phyloP scores from a whole-genome alignment of 2,113 vertebrate genomes.

The mouse (Mus musculus) region DNA sequence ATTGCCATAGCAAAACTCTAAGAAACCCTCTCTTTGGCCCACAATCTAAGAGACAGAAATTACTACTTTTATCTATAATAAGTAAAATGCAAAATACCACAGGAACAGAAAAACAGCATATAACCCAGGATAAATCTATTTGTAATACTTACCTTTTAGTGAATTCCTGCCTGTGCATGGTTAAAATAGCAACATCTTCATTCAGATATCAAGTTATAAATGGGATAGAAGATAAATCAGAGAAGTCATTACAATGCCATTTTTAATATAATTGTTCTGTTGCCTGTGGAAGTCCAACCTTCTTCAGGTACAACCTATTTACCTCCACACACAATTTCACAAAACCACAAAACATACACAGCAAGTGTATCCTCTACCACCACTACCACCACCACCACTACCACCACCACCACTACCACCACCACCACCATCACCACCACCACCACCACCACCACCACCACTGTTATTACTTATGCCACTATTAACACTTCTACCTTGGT shows the following conservation, averaged over 20 bases:
- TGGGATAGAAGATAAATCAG: conserved; percentile 46
- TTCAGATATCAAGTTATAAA: conserved; percentile 51
- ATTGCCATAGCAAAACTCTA: not conserved
- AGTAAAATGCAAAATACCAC: conserved; percentile 17
- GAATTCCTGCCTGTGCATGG: conserved; percentile 52
- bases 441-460: not conserved
- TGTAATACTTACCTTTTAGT: conserved; percentile 67
- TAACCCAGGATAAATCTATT: not conserved
- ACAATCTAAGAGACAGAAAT: not conserved
- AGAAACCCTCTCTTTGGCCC: not conserved
- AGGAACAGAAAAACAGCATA: not conserved
- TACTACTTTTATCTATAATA: conserved; percentile 19
- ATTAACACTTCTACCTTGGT: too few species aligned
- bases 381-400: too few species aligned
- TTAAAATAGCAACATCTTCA: conserved; percentile 65
- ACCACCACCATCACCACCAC: not conserved
- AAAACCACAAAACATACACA: conserved; percentile 18
- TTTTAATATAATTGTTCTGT: conserved; percentile 52
- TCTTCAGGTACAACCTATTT: conserved; percentile 39
- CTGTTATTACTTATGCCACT: too few species aligned
- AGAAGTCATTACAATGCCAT: conserved; percentile 44
- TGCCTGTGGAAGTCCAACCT: conserved; percentile 21
- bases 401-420: too few species aligned
- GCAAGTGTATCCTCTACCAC: not conserved
- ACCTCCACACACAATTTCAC: conserved; percentile 47